Evolutionary conservation across 2,113 vertebrate species (phyloP), one percentile per base, ranked within the genome.

Genomic region (Paedocypris sp.): DNA sequence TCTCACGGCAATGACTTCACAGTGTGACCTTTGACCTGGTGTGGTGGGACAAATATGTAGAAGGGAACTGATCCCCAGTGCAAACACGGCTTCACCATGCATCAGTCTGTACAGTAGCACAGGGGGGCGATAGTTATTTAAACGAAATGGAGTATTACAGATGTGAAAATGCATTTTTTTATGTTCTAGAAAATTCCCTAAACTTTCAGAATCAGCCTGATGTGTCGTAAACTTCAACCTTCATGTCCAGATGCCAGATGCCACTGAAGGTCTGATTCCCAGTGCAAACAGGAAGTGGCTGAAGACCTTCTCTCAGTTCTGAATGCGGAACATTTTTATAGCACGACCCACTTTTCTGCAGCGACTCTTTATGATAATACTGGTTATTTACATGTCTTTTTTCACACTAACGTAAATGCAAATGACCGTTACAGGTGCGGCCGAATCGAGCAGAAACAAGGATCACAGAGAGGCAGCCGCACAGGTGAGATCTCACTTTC

Each of bases 11-110:
- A 60, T 42, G 64, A 45, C 64, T 53, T 48, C 11, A 70, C 51
- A 56, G 6, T 47, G 49, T 68, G 70, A 75, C 73, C 73, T 79
- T 68, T 77, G 75, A 77, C 51, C 64, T 25, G 25, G 13, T 11
- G 22, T 39, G 70, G 73, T 60, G 65, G 20, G 29, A 36, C 20
- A 15, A 51, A 43, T 20, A 59, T 47, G 48, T 39, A 31, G n/a
- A 58, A 51, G 46, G 66, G 46, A 58, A 68, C 66, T 68, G 46
- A 58, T 29, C 52, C 16, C 41, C 38, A 18, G 23, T 68, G 60
- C 33, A 63, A 39, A 28, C 35, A 38, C 45, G 58, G 28, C 60
- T 45, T 8, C n/a, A 10, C 22, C 16, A 42, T 62, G 47, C 59
- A 35, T 49, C 59, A 42, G 11, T 54, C 61, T 46, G 26, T 47